Conservation (phyloP, 2,113 vertebrate genomes). For the Myotis davidii region DNA sequence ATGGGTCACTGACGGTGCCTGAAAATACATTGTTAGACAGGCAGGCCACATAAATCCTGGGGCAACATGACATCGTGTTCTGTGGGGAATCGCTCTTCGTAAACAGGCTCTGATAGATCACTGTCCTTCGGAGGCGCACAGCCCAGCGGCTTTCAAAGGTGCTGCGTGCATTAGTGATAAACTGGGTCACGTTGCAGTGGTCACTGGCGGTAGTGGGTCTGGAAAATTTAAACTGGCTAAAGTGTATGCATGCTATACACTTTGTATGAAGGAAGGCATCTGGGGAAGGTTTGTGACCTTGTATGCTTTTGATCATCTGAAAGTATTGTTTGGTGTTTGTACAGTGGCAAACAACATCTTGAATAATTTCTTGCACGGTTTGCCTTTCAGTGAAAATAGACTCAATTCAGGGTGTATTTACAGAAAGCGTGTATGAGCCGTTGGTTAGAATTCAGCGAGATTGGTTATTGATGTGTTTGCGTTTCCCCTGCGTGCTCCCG, state of each 20-base stretch:
- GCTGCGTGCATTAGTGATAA: not conserved
- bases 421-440: not conserved
- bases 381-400: constrained; percentile 59
- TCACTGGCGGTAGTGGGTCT: not conserved
- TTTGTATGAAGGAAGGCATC: accelerated
- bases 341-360: constrained; percentile 60
- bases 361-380: constrained; percentile 62
- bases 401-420: not conserved
- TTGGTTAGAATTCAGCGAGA: constrained; percentile 38
- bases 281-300: not conserved
- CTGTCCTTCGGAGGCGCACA: not conserved
- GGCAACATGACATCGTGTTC: not conserved
- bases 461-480: not conserved
- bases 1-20: not conserved
- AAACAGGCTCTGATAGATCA: constrained; percentile 22
- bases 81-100: constrained; percentile 33
- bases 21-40: not conserved
- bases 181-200: not conserved
- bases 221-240: not conserved
- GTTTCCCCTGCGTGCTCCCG: not conserved
- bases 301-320: constrained; percentile 41
- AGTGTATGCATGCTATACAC: no score
- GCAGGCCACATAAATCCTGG: not conserved
- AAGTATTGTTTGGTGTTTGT: constrained; percentile 10
- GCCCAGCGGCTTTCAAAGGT: not conserved